Conservation (phyloP, 2,888 invertebrate genomes). For the Fragum whitleyi region DNA sequence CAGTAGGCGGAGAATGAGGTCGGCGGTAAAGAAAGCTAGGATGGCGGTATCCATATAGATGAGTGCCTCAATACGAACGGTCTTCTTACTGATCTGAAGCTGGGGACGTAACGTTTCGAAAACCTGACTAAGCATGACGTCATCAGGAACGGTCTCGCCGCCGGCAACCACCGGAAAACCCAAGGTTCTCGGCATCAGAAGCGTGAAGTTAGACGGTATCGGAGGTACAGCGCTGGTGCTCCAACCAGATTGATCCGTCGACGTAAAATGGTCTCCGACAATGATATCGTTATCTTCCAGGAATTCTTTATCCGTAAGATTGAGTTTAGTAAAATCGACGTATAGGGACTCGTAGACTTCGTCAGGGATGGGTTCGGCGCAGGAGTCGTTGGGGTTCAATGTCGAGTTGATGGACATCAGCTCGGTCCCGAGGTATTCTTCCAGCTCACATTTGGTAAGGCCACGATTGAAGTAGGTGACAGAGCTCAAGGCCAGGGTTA, state of each 20-base stretch:
- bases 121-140: constrained; percentile 33
- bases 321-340: constrained; percentile 30
- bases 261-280: neutral
- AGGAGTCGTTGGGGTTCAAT: constrained; percentile 30
- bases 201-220: constrained; percentile 26
- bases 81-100: constrained; percentile 50
- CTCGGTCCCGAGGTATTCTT: constrained; percentile 43
- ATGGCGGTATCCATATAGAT: constrained; percentile 48
- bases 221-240: neutral
- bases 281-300: constrained; percentile 35
- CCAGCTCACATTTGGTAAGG: constrained; percentile 57
- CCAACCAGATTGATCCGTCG: neutral
- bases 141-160: constrained; percentile 34
- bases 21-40: constrained; percentile 64
- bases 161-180: neutral
- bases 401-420: constrained; percentile 16
- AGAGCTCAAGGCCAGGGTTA: constrained; percentile 64
- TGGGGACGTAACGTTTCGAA: constrained; percentile 44
- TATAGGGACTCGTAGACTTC: constrained; percentile 28
- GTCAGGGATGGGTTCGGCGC: constrained; percentile 48
- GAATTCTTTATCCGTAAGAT: constrained; percentile 21
- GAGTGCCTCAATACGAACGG: constrained; percentile 52
- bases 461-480: constrained; percentile 55
- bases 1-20: constrained; percentile 54
- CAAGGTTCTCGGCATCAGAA: neutral